phyloP scores from a whole-genome alignment of 2,113 vertebrate species.

The Crotophaga sulcirostris region DNA sequence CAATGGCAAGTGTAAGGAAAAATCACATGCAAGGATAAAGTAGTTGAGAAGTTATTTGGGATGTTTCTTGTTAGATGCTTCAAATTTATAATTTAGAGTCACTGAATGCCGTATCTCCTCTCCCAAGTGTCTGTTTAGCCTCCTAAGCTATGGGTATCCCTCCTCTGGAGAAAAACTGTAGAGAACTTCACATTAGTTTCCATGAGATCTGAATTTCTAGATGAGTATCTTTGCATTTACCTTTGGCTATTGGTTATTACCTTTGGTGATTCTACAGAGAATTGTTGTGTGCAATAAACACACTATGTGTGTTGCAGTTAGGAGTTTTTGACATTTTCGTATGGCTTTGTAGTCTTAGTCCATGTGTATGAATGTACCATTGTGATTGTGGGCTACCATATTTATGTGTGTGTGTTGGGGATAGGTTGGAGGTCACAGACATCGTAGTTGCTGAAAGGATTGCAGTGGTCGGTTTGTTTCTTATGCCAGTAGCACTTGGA shows the following conservation, averaged over 20 bases:
- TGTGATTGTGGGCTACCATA: accelerated
- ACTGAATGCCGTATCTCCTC: background rate
- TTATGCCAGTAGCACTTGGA: background rate
- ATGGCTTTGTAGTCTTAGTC: background rate
- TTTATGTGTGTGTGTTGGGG: background rate
- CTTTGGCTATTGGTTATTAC: background rate
- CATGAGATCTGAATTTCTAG: background rate
- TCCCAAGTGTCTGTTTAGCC: background rate
- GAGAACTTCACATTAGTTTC: background rate
- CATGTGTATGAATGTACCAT: background rate
- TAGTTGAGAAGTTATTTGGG: background rate
- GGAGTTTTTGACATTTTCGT: background rate
- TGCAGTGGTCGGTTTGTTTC: background rate
- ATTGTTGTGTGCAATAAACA: background rate
- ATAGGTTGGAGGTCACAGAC: background rate
- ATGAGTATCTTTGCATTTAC: background rate
- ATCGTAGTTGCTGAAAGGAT: background rate
- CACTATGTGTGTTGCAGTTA: background rate
- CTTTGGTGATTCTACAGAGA: background rate
- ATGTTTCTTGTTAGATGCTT: background rate
- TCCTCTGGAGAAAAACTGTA: background rate
- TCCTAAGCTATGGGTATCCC: background rate
- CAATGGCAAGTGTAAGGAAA: background rate
- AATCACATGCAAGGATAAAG: background rate
- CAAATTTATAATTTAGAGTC: background rate